Base-by-base conservation (phyloP, 2,888 invertebrate species). In the Nemapogon koenigi region DNA sequence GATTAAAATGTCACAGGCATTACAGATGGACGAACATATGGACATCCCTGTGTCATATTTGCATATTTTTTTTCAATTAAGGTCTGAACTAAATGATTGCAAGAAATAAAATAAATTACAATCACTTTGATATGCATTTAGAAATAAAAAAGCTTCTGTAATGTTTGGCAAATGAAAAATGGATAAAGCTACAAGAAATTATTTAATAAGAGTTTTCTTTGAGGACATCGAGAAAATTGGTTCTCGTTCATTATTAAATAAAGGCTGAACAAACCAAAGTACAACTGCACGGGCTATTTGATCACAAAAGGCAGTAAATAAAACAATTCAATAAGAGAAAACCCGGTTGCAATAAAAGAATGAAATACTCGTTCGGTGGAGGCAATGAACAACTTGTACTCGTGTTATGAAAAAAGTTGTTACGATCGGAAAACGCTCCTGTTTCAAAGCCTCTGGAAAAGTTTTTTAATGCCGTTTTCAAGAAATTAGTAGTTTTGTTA, bases 281-380 rank as follows among this genome's bases (percentile, higher is more conserved):
- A 11, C 7, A 28, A 28, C 11, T 15, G 4, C n/a, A 33, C 33
- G 33, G 26, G 16, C 35, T 35, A 27, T 35, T 35, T 35, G 26
- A 35, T 25, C 26, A 26, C 26, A 35, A 27, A 35, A 41, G 35
- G 33, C 43, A 44, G 42, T 45, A 45, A 45, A 47, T 46, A 46
- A 46, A 46, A 44, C 43, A 44, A 46, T 42, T 39, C 43, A 44
- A 46, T 44, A 43, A 44, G 33, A 28, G 36, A 22, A 30, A 35
- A 42, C 33, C 35, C 14, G 16, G 37, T 31, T 40, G 41, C 44
- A 45, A 43, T 47, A 46, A 45, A 47, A 46, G 35, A 43, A 16
- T 35, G 32, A 39, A 39, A 43, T 39, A 39, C 31, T 15, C 36
- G 32, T 18, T 37, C 29, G 29, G 10, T 27, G 25, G 25, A 15